A percentile compares a stretch with the other conserved stretches of the same genome.
Evolutionary conservation across 1,140 invertebrate genomes (phyloP).

Genomic region (Cotesia vestalis): DNA sequence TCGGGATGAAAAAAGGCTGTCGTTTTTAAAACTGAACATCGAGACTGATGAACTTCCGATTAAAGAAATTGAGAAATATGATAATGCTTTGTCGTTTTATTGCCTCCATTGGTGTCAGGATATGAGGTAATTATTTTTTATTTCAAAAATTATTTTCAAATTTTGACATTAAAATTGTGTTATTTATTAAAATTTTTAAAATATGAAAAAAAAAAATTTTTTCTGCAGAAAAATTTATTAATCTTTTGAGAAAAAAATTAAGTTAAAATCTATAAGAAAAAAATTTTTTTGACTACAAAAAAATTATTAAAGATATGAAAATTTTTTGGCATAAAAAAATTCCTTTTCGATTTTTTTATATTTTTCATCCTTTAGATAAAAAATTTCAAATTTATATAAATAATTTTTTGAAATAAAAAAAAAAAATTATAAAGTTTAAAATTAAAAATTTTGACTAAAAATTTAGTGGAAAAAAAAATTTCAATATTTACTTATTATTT

Average conservation of each 20-base stretch:
- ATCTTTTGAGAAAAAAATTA: too few relatives aligned
- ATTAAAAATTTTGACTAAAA: conserved; percentile 8
- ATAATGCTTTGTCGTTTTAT: conserved; percentile 82
- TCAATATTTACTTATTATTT: conserved; percentile 9
- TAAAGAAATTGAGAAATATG: conserved; percentile 67
- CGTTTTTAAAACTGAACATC: conserved; percentile 76
- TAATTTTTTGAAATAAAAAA: too few relatives aligned
- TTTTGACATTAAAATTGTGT: background rate
- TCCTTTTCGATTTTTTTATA: too few relatives aligned
- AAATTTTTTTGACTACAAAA: too few relatives aligned
- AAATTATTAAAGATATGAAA: too few relatives aligned
- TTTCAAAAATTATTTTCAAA: background rate
- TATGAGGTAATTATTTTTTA: conserved; percentile 68
- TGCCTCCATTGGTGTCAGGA: conserved; percentile 84
- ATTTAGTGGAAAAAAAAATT: conserved; percentile 12
- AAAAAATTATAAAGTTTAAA: background rate
- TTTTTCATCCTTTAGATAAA: too few relatives aligned
- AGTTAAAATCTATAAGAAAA: too few relatives aligned
- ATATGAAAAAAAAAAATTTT: too few relatives aligned
- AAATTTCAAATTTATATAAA: too few relatives aligned
- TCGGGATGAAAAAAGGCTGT: conserved; percentile 59
- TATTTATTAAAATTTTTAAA: too few relatives aligned
- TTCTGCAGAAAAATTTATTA: too few relatives aligned
- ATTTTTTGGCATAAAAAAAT: too few relatives aligned
- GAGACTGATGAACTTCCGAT: conserved; percentile 64